Conservation (phyloP, 2,888 invertebrate species). For the Eupsilia transversa region DNA sequence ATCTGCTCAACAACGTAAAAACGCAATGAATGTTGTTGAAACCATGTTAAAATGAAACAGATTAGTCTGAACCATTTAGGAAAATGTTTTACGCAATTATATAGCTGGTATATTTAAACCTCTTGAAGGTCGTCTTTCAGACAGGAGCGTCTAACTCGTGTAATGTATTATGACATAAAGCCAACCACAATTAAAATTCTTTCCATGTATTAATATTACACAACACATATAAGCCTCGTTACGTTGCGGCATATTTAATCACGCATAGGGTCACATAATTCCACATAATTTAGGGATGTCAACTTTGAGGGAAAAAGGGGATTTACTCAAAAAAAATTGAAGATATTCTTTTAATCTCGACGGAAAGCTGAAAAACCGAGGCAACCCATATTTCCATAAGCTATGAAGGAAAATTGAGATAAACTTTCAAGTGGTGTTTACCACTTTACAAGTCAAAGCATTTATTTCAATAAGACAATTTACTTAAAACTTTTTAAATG, state of each 20-base stretch:
- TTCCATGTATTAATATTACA: conserved; percentile 47
- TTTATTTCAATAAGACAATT: conserved; percentile 22
- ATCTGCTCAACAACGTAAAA: too few species aligned
- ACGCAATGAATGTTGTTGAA: too few species aligned
- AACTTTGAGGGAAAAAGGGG: conserved; percentile 36
- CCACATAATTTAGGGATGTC: conserved; percentile 32
- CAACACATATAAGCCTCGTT: conserved; percentile 42
- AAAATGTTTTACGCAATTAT: too few species aligned
- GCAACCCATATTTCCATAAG: conserved; percentile 15
- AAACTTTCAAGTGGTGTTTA: too few species aligned
- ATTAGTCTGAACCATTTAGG: too few species aligned
- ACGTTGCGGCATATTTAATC: conserved; percentile 50
- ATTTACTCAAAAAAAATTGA: conserved; percentile 21
- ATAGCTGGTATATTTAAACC: too few species aligned
- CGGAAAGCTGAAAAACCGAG: neutral
- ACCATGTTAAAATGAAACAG: too few species aligned
- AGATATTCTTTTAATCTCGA: neutral
- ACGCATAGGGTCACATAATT: conserved; percentile 38
- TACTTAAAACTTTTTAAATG: conserved; percentile 16
- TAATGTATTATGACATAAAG: conserved; percentile 14
- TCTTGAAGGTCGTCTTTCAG: neutral
- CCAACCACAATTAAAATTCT: conserved; percentile 32
- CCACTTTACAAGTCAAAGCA: conserved; percentile 32
- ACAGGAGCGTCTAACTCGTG: neutral
- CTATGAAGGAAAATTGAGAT: neutral